These are phyloP conservation scores for Perccottus glenii DNA, from an alignment of 2,113 vertebrate genomes.

Conservation along the genomic window DNA sequence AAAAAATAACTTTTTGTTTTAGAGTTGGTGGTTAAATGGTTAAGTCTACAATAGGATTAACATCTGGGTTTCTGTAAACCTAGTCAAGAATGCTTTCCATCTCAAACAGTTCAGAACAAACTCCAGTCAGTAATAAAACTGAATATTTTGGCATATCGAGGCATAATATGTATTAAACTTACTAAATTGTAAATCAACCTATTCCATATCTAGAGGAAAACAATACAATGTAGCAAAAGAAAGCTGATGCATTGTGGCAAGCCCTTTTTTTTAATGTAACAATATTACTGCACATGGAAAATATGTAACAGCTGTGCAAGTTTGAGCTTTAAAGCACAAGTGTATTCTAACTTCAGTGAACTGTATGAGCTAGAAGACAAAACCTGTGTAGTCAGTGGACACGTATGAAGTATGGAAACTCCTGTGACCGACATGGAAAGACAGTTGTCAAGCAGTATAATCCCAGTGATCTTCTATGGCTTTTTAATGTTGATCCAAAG, in stretches of 20 bases:
- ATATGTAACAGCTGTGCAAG: slow-evolving; percentile 58
- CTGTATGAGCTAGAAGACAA: slow-evolving; percentile 7
- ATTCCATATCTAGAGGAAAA: too few relatives aligned
- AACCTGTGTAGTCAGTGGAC: slow-evolving; percentile 32
- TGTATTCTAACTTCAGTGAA: slow-evolving; percentile 13
- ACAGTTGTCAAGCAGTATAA: slow-evolving; percentile 13
- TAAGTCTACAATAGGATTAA: neutral
- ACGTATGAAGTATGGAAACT: slow-evolving; percentile 66
- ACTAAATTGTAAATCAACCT: too few relatives aligned
- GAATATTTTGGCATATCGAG: neutral
- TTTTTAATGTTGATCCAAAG: too few relatives aligned
- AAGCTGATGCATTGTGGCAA: neutral
- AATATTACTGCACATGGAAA: slow-evolving; percentile 58
- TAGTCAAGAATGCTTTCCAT: neutral
- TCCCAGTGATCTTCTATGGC: neutral
- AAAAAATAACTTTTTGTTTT: neutral
- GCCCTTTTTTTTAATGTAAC: neutral
- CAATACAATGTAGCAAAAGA: neutral
- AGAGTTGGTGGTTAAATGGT: neutral
- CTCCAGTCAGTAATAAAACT: neutral
- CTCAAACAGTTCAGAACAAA: neutral
- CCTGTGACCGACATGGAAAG: slow-evolving; percentile 44
- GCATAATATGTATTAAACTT: too few relatives aligned
- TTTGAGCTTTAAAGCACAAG: slow-evolving; percentile 33
- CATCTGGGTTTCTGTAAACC: neutral